Base-by-base conservation (phyloP, 2,888 invertebrate genomes). In the Leptopilina myrica region DNA sequence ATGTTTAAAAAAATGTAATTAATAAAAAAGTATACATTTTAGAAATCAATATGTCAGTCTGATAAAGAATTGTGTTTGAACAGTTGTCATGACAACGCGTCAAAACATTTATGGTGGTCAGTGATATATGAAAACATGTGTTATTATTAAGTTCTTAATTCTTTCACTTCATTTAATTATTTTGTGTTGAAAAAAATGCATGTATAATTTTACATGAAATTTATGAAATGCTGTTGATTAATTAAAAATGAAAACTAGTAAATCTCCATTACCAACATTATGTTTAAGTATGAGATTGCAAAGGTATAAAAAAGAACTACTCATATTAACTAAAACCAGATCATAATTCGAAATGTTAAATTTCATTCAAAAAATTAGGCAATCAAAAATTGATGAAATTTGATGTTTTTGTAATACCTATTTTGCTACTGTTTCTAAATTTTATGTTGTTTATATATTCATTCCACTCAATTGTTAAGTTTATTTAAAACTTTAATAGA, bases 161-260 rank as follows among this genome's bases (percentile, higher is more conserved):
- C 62, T 49, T 62, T 77, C 15, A 62, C 62, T 76, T 46, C 26
- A 69, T 62, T 49, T 26, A 53, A 67, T n/a, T 33, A 14, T 53
- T 33, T 46, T n/a, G 26, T 73, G 56, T 73, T 40, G 33, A 33
- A 33, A 78, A 73, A 59, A 79, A 79, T 56, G 62, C 43, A 3
- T 12, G 46, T 15, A 14, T 76, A 43, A 20, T 26, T 46, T 77
- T 69, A 80, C 77, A 82, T 81, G 84, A 73, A 75, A 77, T 79
- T 85, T 84, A 79, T 80, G 78, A 79, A 76, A 80, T 67, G 78
- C 79, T 76, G 77, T 78, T 66, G 78, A 78, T 64, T 76, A 79
- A 81, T 80, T 83, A 84, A 89, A 88, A 86, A 91, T 91, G 91
- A 91, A 91, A 90, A 90, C 89, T 84, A 90, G 90, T 84, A 85